Evolutionary conservation across 2,797 vertebrate species (phyloP).

Genomic region (Lycodopsis pacificus): DNA sequence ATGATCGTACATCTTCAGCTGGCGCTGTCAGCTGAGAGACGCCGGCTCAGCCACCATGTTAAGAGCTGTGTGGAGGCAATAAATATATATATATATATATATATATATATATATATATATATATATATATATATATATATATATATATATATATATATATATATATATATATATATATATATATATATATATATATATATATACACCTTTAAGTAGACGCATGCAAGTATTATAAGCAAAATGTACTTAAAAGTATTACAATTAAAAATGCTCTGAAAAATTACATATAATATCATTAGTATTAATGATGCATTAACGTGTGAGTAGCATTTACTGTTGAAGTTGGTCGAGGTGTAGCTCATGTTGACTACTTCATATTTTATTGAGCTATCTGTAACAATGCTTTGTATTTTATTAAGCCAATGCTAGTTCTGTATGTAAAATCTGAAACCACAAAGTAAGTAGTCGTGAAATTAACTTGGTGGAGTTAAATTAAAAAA

Average conservation of each 20-base stretch:
- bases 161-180: too few relatives aligned
- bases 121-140: too few relatives aligned
- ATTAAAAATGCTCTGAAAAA: not conserved
- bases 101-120: too few relatives aligned
- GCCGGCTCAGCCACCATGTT: too few relatives aligned
- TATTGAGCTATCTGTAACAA: not conserved
- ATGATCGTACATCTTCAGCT: not conserved
- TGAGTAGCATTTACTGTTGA: not conserved
- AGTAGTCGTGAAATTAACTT: not conserved
- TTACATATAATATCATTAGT: not conserved
- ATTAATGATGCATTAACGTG: not conserved
- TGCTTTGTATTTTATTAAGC: not conserved
- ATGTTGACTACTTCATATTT: not conserved
- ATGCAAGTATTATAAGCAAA: too few relatives aligned
- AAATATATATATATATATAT: too few relatives aligned
- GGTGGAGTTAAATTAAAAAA: not conserved
- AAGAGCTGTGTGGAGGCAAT: too few relatives aligned
- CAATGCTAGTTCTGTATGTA: not conserved
- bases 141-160: too few relatives aligned
- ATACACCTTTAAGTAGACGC: not conserved
- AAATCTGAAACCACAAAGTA: not conserved
- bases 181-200: too few relatives aligned
- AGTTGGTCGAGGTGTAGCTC: not conserved
- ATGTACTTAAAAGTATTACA: not conserved
- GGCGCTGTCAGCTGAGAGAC: not conserved